Conservation (phyloP, 2,888 invertebrate species). For the Hymenopus coronatus region DNA sequence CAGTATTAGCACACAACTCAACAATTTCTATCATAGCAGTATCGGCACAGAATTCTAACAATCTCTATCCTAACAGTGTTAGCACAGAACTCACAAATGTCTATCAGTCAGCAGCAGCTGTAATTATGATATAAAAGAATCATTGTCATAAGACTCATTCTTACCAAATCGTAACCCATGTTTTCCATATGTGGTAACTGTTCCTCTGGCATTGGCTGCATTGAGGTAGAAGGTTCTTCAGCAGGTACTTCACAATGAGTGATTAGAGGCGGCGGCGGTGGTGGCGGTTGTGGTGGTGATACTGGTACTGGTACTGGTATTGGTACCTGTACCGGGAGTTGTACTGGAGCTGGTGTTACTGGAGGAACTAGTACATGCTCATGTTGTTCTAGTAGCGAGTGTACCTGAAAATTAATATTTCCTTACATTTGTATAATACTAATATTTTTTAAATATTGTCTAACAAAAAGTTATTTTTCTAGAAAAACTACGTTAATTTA, state of each 20-base stretch:
- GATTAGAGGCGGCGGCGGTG: constrained; percentile 40
- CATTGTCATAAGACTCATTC: constrained; percentile 6
- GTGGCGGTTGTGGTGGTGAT: constrained; percentile 10
- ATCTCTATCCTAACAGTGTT: too few species aligned
- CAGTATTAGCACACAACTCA: too few species aligned
- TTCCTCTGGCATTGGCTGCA: constrained; percentile 26
- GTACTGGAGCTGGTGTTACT: constrained; percentile 40
- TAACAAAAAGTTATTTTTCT: too few species aligned
- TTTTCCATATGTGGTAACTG: constrained; percentile 56
- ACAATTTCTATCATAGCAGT: too few species aligned
- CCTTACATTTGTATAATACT: too few species aligned
- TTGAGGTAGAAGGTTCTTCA: background rate
- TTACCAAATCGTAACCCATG: constrained; percentile 59
- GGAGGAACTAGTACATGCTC: constrained; percentile 43
- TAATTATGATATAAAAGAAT: background rate
- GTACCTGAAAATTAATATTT: constrained; percentile 27
- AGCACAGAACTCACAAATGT: too few species aligned
- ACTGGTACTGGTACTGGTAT: constrained; percentile 45
- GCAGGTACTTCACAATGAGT: constrained; percentile 25
- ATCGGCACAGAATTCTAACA: too few species aligned
- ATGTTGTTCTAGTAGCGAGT: constrained; percentile 34
- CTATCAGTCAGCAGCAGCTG: background rate
- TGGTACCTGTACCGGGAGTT: constrained; percentile 23
- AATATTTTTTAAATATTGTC: too few species aligned
- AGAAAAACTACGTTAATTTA: too few species aligned